Evolutionary conservation across 2,888 invertebrate species (phyloP), one percentile per base, ranked within the genome.

Genomic region (Apamea monoglypha): DNA sequence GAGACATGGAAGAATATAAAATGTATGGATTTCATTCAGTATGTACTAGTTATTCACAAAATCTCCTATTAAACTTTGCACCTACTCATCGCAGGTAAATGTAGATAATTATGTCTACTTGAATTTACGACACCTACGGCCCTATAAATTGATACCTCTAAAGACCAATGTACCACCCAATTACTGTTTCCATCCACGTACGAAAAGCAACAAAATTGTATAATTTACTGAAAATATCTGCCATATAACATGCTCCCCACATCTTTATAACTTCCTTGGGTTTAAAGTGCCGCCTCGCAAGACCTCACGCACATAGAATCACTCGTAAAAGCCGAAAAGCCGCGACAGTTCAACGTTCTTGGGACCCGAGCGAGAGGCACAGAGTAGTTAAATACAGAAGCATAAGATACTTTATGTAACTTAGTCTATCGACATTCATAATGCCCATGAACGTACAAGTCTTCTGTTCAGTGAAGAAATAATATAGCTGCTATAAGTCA

Each of bases 301-400:
- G 85, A 87, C 87, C 84, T 83, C 85, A 85, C 85, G 85, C 85
- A 85, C 87, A 77, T 75, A 77, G 87, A 85, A 87, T 85, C 85
- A 87, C 87, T 87, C 85, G 85, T 85, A 85, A 85, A 85, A 87
- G 87, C 77, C 76, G 74, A 85, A 85, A 87, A 87, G 85, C 87
- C 84, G 80, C 87, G 87, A 87, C 85, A 87, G 84, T 84, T 85
- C 87, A 85, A 80, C 76, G 87, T 84, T 73, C 87, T 85, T 75
- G 74, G 56, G 25, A 87, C 84, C 76, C 75, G 56, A 80, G 73
- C 63, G 66, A 29, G n/a, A 6, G 40, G 0, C 67, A 68, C 25
- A 50, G 21, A 29, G 47, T 59, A 77, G 29, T 21, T 47, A 16
- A 16, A 47, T 18, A 12, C 66, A 87, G 76, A 80, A 87, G 72